These are phyloP conservation scores for Disparrhopalites patrizii DNA, from an alignment of 2,888 invertebrate species.

Conservation along the genomic window DNA sequence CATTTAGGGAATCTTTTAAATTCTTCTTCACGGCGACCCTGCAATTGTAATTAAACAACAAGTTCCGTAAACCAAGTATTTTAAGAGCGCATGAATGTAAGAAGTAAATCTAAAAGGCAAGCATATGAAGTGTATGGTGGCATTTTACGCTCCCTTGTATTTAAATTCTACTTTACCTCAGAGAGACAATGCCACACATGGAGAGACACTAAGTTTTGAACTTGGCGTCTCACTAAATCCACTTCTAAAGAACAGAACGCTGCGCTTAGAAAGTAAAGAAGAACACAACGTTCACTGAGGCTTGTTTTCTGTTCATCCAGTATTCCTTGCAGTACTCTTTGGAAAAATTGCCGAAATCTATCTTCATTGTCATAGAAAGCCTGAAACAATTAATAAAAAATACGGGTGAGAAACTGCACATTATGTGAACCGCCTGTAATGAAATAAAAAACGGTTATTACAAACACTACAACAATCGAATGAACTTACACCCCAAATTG, in stretches of 20 bases:
- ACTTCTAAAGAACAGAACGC: constrained; percentile 98
- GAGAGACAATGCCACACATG: constrained; percentile 91
- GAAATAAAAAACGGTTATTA: constrained; percentile 8
- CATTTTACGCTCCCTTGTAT: too few relatives aligned
- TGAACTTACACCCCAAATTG: constrained; percentile 78
- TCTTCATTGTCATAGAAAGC: constrained; percentile 73
- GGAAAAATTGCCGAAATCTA: constrained; percentile 76
- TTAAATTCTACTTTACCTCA: constrained; percentile 61
- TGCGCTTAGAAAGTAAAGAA: constrained; percentile 85
- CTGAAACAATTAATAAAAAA: constrained; percentile 52
- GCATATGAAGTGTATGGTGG: too few relatives aligned
- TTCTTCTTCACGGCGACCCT: constrained; percentile 77
- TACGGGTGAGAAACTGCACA: neutral
- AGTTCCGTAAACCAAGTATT: neutral
- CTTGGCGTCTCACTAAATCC: constrained; percentile 84
- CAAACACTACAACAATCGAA: neutral
- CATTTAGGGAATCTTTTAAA: constrained; percentile 82
- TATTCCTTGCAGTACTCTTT: constrained; percentile 71
- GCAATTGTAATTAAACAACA: constrained; percentile 2
- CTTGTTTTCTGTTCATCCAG: constrained; percentile 80
- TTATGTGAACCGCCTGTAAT: too few relatives aligned
- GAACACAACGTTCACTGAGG: constrained; percentile 52
- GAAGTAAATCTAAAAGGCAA: neutral
- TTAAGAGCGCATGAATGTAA: neutral
- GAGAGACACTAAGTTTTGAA: constrained; percentile 82